Evolutionary conservation across 2,888 invertebrate genomes (phyloP).

Genomic region (Agrotis ipsilon): DNA sequence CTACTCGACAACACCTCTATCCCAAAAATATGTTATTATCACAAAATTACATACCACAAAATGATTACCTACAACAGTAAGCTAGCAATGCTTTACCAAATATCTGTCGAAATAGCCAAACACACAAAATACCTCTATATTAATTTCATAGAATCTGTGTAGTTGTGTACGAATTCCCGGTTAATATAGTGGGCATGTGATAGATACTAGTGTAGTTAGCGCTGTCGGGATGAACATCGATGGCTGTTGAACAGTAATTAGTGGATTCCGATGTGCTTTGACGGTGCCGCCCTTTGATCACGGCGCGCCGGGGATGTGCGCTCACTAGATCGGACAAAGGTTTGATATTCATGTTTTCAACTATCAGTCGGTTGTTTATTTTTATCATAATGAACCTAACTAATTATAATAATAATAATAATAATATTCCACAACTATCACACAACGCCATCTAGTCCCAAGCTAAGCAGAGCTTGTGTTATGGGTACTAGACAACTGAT

Average conservation of each 20-base stretch:
- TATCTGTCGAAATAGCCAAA: not conserved
- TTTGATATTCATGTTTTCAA: too few relatives aligned
- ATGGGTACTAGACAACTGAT: too few relatives aligned
- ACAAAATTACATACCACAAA: not conserved
- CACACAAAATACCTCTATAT: constrained; percentile 2
- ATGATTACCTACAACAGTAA: not conserved
- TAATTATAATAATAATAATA: too few relatives aligned
- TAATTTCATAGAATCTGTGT: constrained; percentile 37
- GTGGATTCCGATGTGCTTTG: constrained; percentile 79
- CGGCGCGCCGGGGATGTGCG: constrained; percentile 44
- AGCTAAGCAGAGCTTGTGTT: too few relatives aligned
- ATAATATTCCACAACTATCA: too few relatives aligned
- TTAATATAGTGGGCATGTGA: constrained; percentile 47
- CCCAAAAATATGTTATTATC: not conserved
- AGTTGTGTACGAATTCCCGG: constrained; percentile 46
- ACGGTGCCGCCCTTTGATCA: constrained; percentile 79
- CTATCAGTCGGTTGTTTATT: too few relatives aligned
- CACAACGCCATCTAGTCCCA: too few relatives aligned
- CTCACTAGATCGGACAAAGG: constrained; percentile 23
- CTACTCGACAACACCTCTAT: too few relatives aligned
- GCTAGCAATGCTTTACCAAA: not conserved
- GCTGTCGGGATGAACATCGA: constrained; percentile 57
- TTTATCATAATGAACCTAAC: too few relatives aligned
- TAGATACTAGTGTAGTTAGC: constrained; percentile 57
- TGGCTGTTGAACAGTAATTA: constrained; percentile 75